Percentiles rank a stretch among this genome's conserved stretches.
phyloP scores from a whole-genome alignment of 2,888 invertebrate genomes.

The Caenorhabditis sp. region DNA sequence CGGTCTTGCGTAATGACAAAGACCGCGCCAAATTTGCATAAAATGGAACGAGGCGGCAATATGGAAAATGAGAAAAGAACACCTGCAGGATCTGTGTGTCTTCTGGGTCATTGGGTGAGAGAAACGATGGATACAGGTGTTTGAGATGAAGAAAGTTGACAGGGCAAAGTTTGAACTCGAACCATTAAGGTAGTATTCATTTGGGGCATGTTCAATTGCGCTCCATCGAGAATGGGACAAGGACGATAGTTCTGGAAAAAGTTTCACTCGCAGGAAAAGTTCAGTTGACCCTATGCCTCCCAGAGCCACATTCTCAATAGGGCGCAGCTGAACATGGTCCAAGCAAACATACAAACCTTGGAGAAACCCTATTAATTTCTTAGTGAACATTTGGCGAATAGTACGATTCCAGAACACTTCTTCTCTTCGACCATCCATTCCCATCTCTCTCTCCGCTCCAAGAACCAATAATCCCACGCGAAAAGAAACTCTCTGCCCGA shows the following conservation, averaged over 20 bases:
- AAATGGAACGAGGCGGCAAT: neutral
- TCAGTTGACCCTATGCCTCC: too few species aligned
- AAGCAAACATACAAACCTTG: too few species aligned
- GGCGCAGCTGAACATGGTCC: too few species aligned
- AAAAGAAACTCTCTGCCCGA: neutral
- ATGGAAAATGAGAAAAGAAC: slow-evolving; percentile 26
- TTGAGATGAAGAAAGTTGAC: neutral
- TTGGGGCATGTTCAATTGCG: too few species aligned
- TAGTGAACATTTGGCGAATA: neutral
- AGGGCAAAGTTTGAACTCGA: slow-evolving; percentile 1
- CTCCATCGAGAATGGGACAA: too few species aligned
- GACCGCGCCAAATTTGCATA: slow-evolving; percentile 16
- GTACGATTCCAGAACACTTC: neutral
- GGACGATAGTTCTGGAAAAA: too few species aligned
- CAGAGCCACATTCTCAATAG: too few species aligned
- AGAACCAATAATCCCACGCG: slow-evolving; percentile 15
- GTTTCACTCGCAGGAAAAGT: too few species aligned
- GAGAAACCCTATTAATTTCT: too few species aligned
- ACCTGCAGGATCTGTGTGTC: slow-evolving; percentile 45
- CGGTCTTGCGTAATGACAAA: slow-evolving; percentile 12
- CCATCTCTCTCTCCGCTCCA: too few species aligned
- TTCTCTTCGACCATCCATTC: neutral
- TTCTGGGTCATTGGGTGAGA: slow-evolving; percentile 46
- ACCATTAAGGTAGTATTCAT: too few species aligned
- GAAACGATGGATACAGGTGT: slow-evolving; percentile 19